Evolutionary conservation across 2,888 invertebrate species (phyloP).

Genomic region (Marasmarcha lunaedactyla): DNA sequence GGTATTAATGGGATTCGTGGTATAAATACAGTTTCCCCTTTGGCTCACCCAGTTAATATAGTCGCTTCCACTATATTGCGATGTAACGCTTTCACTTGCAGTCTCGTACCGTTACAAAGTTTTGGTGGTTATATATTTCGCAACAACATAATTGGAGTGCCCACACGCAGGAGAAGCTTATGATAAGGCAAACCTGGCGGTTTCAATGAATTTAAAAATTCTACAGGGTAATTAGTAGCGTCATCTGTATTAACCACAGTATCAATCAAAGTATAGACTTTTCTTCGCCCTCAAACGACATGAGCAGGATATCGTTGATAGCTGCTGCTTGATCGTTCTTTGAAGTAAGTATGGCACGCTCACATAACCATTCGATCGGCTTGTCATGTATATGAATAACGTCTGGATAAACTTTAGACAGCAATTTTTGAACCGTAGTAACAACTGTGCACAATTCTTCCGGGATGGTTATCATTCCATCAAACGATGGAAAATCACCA

Average conservation of each 20-base stretch:
- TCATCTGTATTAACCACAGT: slow-evolving; percentile 11
- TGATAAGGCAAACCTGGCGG: slow-evolving; percentile 16
- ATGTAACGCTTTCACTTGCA: background rate
- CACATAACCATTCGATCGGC: slow-evolving; percentile 12
- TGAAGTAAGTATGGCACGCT: slow-evolving; percentile 15
- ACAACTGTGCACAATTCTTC: too few species aligned
- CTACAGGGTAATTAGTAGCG: slow-evolving; percentile 16
- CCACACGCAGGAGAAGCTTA: background rate
- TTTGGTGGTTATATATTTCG: slow-evolving; percentile 11
- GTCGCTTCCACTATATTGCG: too few species aligned
- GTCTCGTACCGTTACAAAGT: background rate
- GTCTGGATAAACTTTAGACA: too few species aligned
- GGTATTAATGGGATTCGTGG: too few species aligned
- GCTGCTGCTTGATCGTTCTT: slow-evolving; percentile 13
- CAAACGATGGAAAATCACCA: too few species aligned
- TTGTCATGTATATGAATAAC: too few species aligned
- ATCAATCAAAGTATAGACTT: background rate
- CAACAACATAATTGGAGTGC: slow-evolving; percentile 4
- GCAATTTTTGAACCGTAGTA: too few species aligned
- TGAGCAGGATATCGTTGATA: slow-evolving; percentile 8
- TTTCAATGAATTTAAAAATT: slow-evolving; percentile 18
- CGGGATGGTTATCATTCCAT: too few species aligned
- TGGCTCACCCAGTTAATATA: too few species aligned
- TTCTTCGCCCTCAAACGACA: background rate
- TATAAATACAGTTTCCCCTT: too few species aligned